phyloP scores from a whole-genome alignment of 2,113 vertebrate genomes.

The Tilapia sparmanii region DNA sequence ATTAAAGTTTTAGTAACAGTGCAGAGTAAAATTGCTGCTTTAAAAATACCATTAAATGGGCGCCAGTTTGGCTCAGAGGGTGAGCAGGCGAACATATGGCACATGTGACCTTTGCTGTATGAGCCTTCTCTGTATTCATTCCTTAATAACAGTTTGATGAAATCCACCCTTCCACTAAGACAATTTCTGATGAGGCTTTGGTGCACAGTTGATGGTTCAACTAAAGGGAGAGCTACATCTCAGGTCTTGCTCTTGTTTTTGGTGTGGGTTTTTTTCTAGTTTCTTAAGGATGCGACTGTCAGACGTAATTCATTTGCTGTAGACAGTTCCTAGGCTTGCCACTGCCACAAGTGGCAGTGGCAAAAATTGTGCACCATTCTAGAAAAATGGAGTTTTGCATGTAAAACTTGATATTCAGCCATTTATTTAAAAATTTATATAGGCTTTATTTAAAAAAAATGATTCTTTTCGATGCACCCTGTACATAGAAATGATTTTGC shows the following conservation, averaged over 20 bases:
- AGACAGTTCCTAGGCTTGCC: background rate
- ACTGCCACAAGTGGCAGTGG: too few species aligned
- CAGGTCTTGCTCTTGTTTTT: background rate
- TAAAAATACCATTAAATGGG: background rate
- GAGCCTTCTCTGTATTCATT: background rate
- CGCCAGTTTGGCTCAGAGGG: background rate
- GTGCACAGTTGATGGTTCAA: background rate
- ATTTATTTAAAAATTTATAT: background rate
- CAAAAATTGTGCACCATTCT: background rate
- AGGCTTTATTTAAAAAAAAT: rapidly evolving
- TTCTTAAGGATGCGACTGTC: background rate
- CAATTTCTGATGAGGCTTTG: background rate
- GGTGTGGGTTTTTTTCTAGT: rapidly evolving
- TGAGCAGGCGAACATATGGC: background rate
- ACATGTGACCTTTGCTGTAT: background rate
- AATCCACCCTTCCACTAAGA: background rate
- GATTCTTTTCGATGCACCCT: background rate
- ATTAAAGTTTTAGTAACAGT: background rate
- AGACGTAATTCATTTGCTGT: background rate
- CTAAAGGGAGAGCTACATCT: background rate
- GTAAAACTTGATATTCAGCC: background rate
- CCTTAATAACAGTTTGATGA: background rate
- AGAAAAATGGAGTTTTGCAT: background rate
- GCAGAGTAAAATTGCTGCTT: background rate
- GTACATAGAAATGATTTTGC: background rate